phyloP scores from a whole-genome alignment of 2,797 vertebrate genomes.

The Sphenodon punctatus region DNA sequence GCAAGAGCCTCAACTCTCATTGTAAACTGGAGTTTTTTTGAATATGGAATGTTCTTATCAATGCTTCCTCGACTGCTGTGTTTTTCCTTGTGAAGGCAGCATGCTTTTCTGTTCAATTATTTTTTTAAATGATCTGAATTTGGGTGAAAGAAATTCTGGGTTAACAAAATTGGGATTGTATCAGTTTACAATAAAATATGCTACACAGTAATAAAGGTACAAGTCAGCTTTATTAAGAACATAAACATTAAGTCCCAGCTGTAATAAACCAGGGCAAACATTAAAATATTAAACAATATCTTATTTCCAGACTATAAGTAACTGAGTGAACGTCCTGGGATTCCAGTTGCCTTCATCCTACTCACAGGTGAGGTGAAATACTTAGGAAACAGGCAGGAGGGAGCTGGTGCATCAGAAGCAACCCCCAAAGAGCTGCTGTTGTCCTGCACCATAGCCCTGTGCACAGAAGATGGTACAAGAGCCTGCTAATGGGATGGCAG shows the following conservation, averaged over 20 bases:
- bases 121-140: not conserved
- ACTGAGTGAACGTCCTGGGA: not conserved
- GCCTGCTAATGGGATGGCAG: not conserved
- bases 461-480: not conserved
- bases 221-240: constrained; percentile 4
- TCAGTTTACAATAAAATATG: not conserved
- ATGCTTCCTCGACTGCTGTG: not conserved
- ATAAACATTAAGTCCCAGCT: not conserved
- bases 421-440: not conserved
- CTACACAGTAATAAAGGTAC: not conserved
- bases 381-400: not conserved
- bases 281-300: fast-evolving
- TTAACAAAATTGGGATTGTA: not conserved
- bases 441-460: not conserved
- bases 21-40: no score
- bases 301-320: not conserved
- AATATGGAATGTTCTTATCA: no score
- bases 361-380: not conserved
- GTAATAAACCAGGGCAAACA: not conserved
- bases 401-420: no score
- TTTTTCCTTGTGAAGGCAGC: not conserved
- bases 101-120: not conserved
- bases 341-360: no score
- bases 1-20: no score
- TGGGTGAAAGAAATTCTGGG: not conserved